Evolutionary conservation across 2,797 vertebrate genomes (phyloP).

Genomic region (Acipenser ruthenus): DNA sequence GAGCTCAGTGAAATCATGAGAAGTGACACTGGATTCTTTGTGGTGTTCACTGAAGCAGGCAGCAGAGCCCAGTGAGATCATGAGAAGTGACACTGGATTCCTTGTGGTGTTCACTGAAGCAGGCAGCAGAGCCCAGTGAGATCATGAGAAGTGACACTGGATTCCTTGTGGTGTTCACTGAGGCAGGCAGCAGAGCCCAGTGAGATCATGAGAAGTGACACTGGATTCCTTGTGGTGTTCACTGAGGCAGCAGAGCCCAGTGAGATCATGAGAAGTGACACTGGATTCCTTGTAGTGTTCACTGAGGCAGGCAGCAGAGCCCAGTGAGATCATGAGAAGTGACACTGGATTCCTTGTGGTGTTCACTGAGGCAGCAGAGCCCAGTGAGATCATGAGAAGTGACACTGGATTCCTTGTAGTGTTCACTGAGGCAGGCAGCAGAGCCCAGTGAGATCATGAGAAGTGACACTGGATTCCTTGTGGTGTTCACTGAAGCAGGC

Average conservation of each 20-base stretch:
- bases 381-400: conserved; percentile 14
- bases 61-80: too few species aligned
- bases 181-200: conserved; percentile 6
- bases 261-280: conserved; percentile 20
- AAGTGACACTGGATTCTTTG: conserved; percentile 22
- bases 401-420: conserved; percentile 20
- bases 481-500: not conserved
- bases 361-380: not conserved
- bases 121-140: conserved; percentile 15
- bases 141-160: conserved; percentile 21
- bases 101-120: not conserved
- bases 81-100: too few species aligned
- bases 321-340: conserved; percentile 13
- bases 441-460: conserved; percentile 12
- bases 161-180: not conserved
- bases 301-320: conserved; percentile 1
- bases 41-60: conserved; percentile 12
- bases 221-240: conserved; percentile 12
- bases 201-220: conserved; percentile 20
- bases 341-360: conserved; percentile 20
- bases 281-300: conserved; percentile 13
- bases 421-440: not conserved
- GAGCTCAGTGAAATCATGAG: conserved; percentile 12
- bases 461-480: conserved; percentile 23
- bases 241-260: conserved; percentile 4